A percentile compares a stretch with the other conserved stretches of the same genome.
Conservation (phyloP, 2,888 invertebrate genomes). For the Philopedon plagiatum region DNA sequence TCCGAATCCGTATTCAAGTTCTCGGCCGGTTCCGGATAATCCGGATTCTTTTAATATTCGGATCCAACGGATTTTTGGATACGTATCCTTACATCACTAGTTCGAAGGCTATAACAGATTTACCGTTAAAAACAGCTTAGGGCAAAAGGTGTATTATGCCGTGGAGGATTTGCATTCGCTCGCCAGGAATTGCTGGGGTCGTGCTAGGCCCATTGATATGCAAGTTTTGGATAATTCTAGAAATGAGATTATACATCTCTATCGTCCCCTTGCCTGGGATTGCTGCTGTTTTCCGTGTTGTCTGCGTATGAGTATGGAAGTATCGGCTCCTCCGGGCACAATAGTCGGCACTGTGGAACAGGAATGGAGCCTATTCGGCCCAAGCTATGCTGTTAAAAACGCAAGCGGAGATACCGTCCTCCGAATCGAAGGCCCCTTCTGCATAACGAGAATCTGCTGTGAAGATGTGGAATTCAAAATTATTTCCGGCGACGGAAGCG, state of each 20-base stretch:
- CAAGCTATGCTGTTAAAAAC: conserved; percentile 82
- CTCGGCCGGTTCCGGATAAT: too few relatives aligned
- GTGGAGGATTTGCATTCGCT: conserved; percentile 89
- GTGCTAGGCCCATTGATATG: conserved; percentile 88
- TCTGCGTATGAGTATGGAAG: conserved; percentile 83
- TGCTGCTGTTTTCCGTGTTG: conserved; percentile 92
- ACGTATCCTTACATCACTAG: too few relatives aligned
- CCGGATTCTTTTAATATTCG: too few relatives aligned
- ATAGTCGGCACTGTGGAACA: conserved; percentile 82
- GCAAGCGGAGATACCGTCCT: conserved; percentile 82
- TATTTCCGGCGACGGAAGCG: conserved; percentile 81
- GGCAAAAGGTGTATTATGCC: conserved; percentile 86
- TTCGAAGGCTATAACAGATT: conserved; percentile 94
- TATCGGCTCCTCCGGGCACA: conserved; percentile 80
- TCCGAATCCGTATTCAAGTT: too few relatives aligned
- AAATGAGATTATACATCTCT: conserved; percentile 89
- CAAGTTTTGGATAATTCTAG: conserved; percentile 86
- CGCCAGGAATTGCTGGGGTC: conserved; percentile 88
- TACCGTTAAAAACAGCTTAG: conserved; percentile 83
- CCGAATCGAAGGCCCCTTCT: conserved; percentile 85
- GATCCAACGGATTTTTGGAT: too few relatives aligned
- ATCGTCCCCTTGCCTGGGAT: conserved; percentile 86
- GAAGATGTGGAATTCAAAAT: conserved; percentile 90
- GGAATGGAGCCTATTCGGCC: conserved; percentile 83
- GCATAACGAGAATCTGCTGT: conserved; percentile 83